Evolutionary conservation across 2,888 invertebrate genomes (phyloP).

Genomic region (Mallateleia sp.): DNA sequence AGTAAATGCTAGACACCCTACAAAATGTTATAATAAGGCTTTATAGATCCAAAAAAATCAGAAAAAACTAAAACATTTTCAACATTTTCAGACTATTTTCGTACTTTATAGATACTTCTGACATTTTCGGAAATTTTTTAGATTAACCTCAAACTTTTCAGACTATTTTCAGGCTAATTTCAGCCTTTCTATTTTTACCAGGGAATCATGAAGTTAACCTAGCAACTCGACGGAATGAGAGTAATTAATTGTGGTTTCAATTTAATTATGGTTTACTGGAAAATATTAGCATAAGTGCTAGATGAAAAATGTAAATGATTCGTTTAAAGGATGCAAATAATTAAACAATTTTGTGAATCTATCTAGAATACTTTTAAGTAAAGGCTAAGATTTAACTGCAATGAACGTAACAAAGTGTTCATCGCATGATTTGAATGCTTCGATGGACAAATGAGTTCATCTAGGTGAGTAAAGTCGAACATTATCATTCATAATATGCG

Average conservation of each 20-base stretch:
- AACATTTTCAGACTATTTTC: too few relatives aligned
- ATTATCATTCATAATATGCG: constrained; percentile 49
- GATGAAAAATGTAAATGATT: background rate
- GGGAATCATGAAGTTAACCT: too few relatives aligned
- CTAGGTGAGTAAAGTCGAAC: constrained; percentile 56
- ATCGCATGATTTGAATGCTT: constrained; percentile 43
- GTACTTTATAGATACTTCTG: too few relatives aligned
- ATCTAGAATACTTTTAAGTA: constrained; percentile 30
- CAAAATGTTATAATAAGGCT: too few relatives aligned
- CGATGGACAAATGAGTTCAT: constrained; percentile 53
- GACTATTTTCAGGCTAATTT: too few relatives aligned
- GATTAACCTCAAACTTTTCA: too few relatives aligned
- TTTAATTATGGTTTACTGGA: background rate
- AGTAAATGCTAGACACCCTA: too few relatives aligned
- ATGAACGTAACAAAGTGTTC: constrained; percentile 65
- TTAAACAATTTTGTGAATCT: constrained; percentile 20
- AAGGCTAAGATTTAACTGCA: constrained; percentile 60
- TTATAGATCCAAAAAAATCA: too few relatives aligned
- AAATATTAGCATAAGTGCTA: background rate
- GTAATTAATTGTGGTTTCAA: background rate
- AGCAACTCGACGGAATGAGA: too few relatives aligned
- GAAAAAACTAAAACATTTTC: too few relatives aligned
- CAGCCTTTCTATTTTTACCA: too few relatives aligned
- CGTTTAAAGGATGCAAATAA: constrained; percentile 23
- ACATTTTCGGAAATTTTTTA: too few relatives aligned